Conservation (phyloP, 2,113 vertebrate species). For the Aix galericulata region DNA sequence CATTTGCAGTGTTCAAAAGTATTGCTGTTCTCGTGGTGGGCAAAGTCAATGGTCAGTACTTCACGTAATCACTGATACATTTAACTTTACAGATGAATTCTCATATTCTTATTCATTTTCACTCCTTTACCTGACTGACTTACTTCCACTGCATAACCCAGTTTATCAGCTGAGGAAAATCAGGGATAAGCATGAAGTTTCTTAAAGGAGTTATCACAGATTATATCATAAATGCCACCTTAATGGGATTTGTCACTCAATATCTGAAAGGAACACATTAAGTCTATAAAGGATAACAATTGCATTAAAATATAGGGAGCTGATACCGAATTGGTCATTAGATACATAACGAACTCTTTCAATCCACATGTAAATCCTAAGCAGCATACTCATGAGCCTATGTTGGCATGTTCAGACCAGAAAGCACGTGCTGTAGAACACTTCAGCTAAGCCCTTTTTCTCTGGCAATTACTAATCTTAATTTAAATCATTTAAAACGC, state of each 20-base stretch:
- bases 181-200: neutral
- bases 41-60: neutral
- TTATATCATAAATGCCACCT: neutral
- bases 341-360: neutral
- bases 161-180: neutral
- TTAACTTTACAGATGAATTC: neutral
- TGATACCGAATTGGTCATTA: neutral
- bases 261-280: neutral
- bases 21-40: too few relatives aligned
- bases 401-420: neutral
- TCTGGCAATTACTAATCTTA: neutral
- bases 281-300: neutral
- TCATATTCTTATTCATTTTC: neutral
- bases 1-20: neutral
- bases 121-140: neutral
- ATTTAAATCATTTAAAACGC: neutral
- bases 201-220: slow-evolving; percentile 2
- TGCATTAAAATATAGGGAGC: neutral
- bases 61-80: neutral
- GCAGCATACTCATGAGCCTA: neutral
- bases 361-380: neutral
- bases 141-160: neutral
- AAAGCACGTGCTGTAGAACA: neutral
- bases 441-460: neutral
- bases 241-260: slow-evolving; percentile 1